Conservation (phyloP, 2,113 vertebrate species). For the Ahaetulla prasina region DNA sequence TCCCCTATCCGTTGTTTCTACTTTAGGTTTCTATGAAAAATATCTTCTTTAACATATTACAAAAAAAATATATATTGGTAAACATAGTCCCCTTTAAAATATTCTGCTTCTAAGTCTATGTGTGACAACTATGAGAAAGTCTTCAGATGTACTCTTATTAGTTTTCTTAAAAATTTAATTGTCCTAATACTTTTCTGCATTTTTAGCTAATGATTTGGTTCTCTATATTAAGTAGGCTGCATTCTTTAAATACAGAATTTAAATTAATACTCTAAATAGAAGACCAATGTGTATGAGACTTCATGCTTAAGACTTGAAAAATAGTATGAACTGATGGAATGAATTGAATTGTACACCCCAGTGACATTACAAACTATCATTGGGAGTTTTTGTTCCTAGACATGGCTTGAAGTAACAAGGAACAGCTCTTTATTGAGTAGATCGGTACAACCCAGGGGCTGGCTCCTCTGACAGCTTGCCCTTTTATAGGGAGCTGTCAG, state of each 20-base stretch:
- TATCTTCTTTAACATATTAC: background rate
- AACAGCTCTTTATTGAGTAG: no score
- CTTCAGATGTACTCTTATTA: background rate
- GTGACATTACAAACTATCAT: background rate
- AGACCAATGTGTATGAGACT: background rate
- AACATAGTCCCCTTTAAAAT: background rate
- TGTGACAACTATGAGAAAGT: background rate
- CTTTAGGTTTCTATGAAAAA: background rate
- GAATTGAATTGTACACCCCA: background rate
- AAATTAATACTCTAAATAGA: background rate
- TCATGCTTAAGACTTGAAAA: background rate
- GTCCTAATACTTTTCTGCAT: background rate
- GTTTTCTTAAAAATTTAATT: background rate
- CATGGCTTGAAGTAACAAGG: no score
- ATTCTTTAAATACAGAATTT: background rate
- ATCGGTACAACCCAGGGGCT: no score
- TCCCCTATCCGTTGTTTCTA: background rate
- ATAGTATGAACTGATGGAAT: background rate
- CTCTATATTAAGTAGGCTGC: background rate
- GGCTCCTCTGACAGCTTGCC: no score
- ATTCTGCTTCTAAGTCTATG: background rate
- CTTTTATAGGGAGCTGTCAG: no score
- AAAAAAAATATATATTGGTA: background rate
- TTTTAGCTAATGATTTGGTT: background rate
- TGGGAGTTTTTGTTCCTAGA: background rate